Evolutionary conservation across 1,140 invertebrate genomes (phyloP), one percentile per base, ranked within the genome.

Genomic region (Anoplophora glabripennis): DNA sequence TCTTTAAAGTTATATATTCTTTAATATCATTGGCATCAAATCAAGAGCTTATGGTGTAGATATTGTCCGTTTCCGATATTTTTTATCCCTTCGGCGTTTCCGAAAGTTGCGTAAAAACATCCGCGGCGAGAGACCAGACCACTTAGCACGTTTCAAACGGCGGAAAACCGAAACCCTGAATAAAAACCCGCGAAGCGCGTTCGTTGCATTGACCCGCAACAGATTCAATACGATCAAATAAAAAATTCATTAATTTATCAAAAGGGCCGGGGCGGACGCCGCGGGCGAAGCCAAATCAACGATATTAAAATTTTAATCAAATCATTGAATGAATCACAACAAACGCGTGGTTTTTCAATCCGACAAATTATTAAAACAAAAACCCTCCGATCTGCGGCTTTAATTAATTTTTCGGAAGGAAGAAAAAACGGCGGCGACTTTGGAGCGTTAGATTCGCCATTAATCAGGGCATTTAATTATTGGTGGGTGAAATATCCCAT

Each of bases 301-400:
- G 49, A 52, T 52, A 52, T 52, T 52, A 52, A 52, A 52, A 52
- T 52, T 52, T 52, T 52, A 52, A 52, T 52, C 49, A 52, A 52
- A 52, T 52, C 49, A 52, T 52, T 52, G 49, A 52, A 52, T 40
- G 49, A 52, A 52, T 35, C 28, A 52, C 28, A 52, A 52, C 49
- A 52, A 52, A 49, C 47, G 42, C 28, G 49, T 18, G 49, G 49
- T 52, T 52, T 52, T 52, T 52, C 49, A 52, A 52, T 52, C 36
- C 49, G 34, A 52, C 49, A 52, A 52, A 52, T 52, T 52, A 52
- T 52, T 52, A 52, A 52, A 52, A 52, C 49, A 52, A 52, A 52
- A 52, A 52, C 49, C 21, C 21, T 52, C 49, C 47, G 47, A 49
- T 49, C 36, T 46, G 33, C 34, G 35, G 37, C 37, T 52, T 52